Evolutionary conservation across 2,888 invertebrate species (phyloP).

Genomic region (Drosophila leonis): DNA sequence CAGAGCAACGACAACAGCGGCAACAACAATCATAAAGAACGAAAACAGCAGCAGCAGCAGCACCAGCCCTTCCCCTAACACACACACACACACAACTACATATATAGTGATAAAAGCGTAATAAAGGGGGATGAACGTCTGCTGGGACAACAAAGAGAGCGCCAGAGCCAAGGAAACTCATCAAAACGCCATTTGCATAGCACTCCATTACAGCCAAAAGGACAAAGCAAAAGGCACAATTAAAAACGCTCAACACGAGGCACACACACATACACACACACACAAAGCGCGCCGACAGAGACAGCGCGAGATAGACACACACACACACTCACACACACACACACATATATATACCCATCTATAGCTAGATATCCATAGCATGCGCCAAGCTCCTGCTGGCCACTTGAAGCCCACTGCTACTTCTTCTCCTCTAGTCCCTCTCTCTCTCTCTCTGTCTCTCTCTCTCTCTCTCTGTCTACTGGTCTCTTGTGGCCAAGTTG

Average conservation of each 20-base stretch:
- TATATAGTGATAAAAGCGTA: constrained; percentile 37
- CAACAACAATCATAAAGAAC: constrained; percentile 62
- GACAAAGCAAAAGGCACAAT: constrained; percentile 81
- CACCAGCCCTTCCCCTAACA: constrained; percentile 58
- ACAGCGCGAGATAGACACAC: constrained; percentile 24
- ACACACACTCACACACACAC: constrained; percentile 14
- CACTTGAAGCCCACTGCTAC: constrained; percentile 55
- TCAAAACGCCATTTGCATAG: constrained; percentile 83
- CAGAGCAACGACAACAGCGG: constrained; percentile 66
- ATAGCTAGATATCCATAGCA: constrained; percentile 14
- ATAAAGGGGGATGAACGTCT: constrained; percentile 79
- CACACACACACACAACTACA: constrained; percentile 20
- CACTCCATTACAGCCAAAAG: constrained; percentile 81
- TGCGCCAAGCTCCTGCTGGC: constrained; percentile 37
- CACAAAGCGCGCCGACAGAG: constrained; percentile 28
- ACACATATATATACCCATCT: constrained; percentile 12
- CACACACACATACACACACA: background rate
- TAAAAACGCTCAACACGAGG: constrained; percentile 69
- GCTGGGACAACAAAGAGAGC: constrained; percentile 70
- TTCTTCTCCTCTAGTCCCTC: background rate
- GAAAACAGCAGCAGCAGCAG: constrained; percentile 47
- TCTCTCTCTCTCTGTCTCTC: background rate
- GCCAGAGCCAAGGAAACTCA: constrained; percentile 74
- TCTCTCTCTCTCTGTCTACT: background rate
- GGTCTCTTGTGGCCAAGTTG: constrained; percentile 15